A percentile compares a stretch with the other conserved stretches of the same genome.
Evolutionary conservation across 1,140 invertebrate species (phyloP).

Genomic region (Spodoptera litura): DNA sequence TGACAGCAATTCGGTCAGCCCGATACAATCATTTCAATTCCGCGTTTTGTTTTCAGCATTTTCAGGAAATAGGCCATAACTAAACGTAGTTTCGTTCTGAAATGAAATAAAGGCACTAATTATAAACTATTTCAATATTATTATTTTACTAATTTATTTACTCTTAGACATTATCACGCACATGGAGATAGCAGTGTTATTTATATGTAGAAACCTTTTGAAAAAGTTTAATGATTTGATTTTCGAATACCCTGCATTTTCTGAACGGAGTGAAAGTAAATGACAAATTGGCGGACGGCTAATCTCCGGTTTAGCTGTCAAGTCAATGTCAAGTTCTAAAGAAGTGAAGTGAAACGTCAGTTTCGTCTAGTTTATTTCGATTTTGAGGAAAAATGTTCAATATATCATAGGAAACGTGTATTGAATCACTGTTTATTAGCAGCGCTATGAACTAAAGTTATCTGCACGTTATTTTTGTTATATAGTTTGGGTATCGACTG

Average conservation of each 20-base stretch:
- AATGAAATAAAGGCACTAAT: background rate
- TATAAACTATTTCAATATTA: too few species aligned
- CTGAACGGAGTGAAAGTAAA: constrained; percentile 32
- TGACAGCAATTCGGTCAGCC: too few species aligned
- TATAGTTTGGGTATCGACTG: background rate
- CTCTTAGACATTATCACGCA: too few species aligned
- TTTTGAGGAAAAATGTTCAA: constrained; percentile 38
- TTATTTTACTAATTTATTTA: too few species aligned
- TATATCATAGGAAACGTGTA: constrained; percentile 28
- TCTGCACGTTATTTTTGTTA: background rate
- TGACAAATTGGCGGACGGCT: constrained; percentile 7
- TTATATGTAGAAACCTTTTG: too few species aligned
- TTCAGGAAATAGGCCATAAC: too few species aligned
- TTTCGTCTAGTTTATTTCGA: constrained; percentile 26
- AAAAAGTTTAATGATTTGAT: too few species aligned
- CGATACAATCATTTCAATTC: too few species aligned
- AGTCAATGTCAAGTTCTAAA: background rate
- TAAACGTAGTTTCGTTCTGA: background rate
- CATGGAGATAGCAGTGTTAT: too few species aligned
- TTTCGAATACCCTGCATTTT: background rate
- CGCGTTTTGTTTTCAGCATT: background rate
- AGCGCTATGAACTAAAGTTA: constrained; percentile 42
- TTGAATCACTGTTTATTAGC: background rate
- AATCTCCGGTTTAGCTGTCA: constrained; percentile 8
- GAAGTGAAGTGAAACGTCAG: constrained; percentile 10